These are phyloP conservation scores for Oeneis ivallda DNA, from an alignment of 2,888 invertebrate species.

Conservation along the genomic window DNA sequence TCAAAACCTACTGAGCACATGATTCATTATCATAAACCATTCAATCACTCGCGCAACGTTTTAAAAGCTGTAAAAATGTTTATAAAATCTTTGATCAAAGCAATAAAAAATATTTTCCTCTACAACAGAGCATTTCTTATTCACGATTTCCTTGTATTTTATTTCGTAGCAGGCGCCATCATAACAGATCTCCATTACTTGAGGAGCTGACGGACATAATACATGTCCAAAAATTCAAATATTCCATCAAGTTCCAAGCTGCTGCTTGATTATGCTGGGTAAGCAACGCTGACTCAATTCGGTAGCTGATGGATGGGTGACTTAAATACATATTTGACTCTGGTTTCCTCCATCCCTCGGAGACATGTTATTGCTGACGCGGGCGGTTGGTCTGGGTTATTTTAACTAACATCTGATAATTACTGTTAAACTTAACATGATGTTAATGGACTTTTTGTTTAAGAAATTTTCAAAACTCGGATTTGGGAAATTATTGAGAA, in stretches of 20 bases:
- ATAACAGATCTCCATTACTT: neutral
- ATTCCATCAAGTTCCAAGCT: neutral
- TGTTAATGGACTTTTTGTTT: no score
- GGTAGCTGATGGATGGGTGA: no score
- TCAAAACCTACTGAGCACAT: neutral
- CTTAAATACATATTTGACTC: no score
- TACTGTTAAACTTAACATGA: no score
- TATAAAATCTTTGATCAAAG: slow-evolving; percentile 19
- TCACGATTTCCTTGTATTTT: slow-evolving; percentile 25
- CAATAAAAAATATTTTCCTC: slow-evolving; percentile 13
- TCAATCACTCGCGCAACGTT: slow-evolving; percentile 19
- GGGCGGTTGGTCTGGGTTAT: no score
- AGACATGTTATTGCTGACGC: no score
- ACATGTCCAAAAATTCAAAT: neutral
- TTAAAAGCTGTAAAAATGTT: slow-evolving; percentile 18
- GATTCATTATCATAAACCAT: slow-evolving; percentile 7
- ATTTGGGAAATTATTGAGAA: no score
- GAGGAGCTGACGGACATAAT: neutral
- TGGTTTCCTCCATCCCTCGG: no score
- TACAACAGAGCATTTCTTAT: slow-evolving; percentile 7
- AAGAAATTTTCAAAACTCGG: no score
- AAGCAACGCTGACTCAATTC: no score
- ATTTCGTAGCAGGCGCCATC: slow-evolving; percentile 18
- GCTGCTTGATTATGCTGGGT: no score
- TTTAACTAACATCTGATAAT: no score